Percentiles rank a stretch among this genome's conserved stretches.
phyloP scores from a whole-genome alignment of 2,797 vertebrate genomes.

The Macropus fuliginosus region DNA sequence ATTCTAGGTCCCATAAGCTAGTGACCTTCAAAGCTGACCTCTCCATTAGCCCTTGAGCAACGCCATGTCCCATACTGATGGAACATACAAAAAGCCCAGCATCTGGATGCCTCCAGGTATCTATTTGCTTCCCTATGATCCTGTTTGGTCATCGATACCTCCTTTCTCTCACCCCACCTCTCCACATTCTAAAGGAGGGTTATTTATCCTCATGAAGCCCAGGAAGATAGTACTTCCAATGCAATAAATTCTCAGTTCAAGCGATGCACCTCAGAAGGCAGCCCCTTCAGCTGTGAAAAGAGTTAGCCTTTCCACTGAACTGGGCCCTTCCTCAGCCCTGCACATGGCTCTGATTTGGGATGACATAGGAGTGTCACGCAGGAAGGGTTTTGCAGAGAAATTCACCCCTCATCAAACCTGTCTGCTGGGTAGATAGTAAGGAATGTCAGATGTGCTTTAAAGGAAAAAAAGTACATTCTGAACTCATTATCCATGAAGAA shows the following conservation, averaged over 20 bases:
- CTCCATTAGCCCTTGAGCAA: conserved; percentile 8
- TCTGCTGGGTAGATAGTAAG: conserved; percentile 5
- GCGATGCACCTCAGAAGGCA: not conserved
- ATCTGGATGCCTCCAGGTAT: not conserved
- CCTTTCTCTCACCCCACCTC: not conserved
- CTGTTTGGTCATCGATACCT: not conserved
- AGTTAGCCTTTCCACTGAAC: not conserved
- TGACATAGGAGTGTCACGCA: not conserved
- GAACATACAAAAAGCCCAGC: conserved; percentile 1
- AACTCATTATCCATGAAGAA: conserved; percentile 33
- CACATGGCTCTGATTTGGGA: not conserved
- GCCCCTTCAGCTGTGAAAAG: not conserved
- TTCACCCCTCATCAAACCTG: conserved; percentile 37
- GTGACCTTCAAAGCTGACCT: not conserved
- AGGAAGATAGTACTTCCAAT: not conserved
- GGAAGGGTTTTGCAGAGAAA: conserved; percentile 30
- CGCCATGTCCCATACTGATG: not conserved
- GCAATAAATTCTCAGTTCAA: not conserved
- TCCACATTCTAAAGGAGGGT: not conserved
- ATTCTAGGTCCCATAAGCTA: rapidly evolving
- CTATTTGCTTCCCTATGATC: not conserved
- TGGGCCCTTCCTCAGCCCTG: not conserved
- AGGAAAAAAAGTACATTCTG: conserved; percentile 23
- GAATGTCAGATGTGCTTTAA: conserved; percentile 34
- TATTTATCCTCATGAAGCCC: not conserved